Percentiles rank a stretch among this genome's conserved stretches.
Evolutionary conservation across 2,888 invertebrate genomes (phyloP).

Genomic region (Dromius quadrimaculatus): DNA sequence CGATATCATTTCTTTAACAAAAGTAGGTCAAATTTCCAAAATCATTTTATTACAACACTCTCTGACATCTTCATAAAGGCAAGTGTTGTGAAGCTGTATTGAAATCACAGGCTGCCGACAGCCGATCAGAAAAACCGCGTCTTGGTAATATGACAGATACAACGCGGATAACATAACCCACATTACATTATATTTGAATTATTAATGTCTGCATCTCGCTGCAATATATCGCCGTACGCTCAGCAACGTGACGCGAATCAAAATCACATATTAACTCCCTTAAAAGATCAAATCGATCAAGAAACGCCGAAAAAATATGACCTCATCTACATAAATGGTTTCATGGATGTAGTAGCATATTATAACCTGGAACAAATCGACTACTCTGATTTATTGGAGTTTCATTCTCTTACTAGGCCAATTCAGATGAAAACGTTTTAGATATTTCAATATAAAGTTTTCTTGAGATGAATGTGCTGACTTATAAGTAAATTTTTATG

Average conservation of each 20-base stretch:
- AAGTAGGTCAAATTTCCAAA: slow-evolving; percentile 25
- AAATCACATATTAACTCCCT: slow-evolving; percentile 21
- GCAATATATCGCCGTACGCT: slow-evolving; percentile 32
- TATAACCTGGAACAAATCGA: background rate
- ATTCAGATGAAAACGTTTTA: no score
- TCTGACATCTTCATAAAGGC: slow-evolving; percentile 29
- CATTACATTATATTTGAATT: slow-evolving; percentile 42
- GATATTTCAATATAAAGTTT: no score
- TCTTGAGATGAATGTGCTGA: no score
- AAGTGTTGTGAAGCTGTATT: slow-evolving; percentile 17
- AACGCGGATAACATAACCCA: slow-evolving; percentile 39
- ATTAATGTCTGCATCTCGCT: slow-evolving; percentile 24
- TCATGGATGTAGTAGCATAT: slow-evolving; percentile 3
- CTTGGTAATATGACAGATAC: slow-evolving; percentile 35
- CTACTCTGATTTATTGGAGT: no score
- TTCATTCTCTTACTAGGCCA: no score
- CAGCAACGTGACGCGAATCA: slow-evolving; percentile 29
- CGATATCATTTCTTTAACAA: slow-evolving; percentile 3
- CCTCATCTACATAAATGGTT: slow-evolving; percentile 57
- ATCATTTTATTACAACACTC: slow-evolving; percentile 3
- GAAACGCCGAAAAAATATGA: slow-evolving; percentile 54
- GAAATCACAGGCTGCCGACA: slow-evolving; percentile 23
- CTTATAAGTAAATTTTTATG: background rate
- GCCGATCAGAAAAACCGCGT: slow-evolving; percentile 14
- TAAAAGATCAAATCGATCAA: slow-evolving; percentile 14